Percentiles rank a stretch among this genome's conserved stretches.
These are phyloP conservation scores for Vespertilio murinus DNA, from an alignment of 2,797 vertebrate genomes.

Conservation along the genomic window DNA sequence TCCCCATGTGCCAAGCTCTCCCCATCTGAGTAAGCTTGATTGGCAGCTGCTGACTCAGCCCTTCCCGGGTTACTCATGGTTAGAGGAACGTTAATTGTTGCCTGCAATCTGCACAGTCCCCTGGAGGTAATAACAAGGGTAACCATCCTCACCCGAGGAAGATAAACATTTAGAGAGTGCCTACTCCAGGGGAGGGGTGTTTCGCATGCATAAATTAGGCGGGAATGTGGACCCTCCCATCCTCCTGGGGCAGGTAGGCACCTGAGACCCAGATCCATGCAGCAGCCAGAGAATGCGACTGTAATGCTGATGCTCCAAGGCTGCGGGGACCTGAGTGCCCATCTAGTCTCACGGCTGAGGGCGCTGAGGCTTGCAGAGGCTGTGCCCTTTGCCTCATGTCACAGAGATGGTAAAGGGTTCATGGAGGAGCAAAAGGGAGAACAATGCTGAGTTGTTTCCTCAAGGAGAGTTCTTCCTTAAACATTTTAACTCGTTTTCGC, in stretches of 20 bases:
- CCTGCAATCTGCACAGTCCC: background rate
- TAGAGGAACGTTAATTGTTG: slow-evolving; percentile 46
- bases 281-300: background rate
- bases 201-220: background rate
- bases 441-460: background rate
- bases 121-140: background rate
- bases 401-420: background rate
- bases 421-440: background rate
- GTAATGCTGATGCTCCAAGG: accelerated
- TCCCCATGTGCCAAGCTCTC: background rate
- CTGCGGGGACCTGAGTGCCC: background rate
- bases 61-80: background rate
- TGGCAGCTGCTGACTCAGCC: background rate
- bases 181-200: background rate
- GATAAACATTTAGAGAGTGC: background rate
- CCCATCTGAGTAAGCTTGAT: background rate
- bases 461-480: background rate
- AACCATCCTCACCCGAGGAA: background rate
- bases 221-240: background rate
- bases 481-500: background rate
- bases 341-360: background rate
- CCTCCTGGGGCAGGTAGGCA: accelerated
- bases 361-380: background rate
- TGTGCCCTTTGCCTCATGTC: background rate
- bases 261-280: background rate